A percentile compares a stretch with the other conserved stretches of the same genome.
phyloP scores from a whole-genome alignment of 2,888 invertebrate species.

The Rhamphomyia laevipes region DNA sequence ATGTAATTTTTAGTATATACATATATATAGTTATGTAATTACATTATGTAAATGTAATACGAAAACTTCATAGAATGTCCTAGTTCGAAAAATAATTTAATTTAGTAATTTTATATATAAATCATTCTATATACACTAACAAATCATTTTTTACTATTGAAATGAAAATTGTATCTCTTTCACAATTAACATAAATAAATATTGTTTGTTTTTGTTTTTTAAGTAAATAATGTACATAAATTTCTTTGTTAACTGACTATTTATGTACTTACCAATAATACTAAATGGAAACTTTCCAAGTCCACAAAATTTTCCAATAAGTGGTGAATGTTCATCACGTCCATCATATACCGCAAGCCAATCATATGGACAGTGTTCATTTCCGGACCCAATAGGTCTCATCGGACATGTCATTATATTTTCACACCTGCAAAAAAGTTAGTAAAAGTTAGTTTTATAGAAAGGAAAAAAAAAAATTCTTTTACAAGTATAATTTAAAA shows the following conservation, averaged over 20 bases:
- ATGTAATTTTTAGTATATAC: too few species aligned
- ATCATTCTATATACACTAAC: too few species aligned
- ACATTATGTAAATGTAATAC: too few species aligned
- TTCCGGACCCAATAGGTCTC: conserved; percentile 78
- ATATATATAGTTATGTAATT: too few species aligned
- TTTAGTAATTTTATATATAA: too few species aligned
- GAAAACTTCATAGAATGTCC: too few species aligned
- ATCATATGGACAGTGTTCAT: conserved; percentile 81
- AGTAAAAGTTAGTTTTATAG: too few species aligned
- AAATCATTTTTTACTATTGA: too few species aligned
- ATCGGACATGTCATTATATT: conserved; percentile 93
- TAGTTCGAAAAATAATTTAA: too few species aligned
- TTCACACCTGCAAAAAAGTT: conserved; percentile 52
- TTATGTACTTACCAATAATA: conserved; percentile 56
- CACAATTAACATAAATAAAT: background rate
- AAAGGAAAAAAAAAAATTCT: background rate
- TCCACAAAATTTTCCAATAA: conserved; percentile 84
- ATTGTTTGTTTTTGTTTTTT: background rate
- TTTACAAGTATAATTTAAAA: background rate
- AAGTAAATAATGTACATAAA: too few species aligned
- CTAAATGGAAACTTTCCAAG: conserved; percentile 91
- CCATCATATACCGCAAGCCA: conserved; percentile 85
- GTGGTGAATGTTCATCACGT: conserved; percentile 71
- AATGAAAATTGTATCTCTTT: too few species aligned
- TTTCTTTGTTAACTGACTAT: too few species aligned